phyloP scores from a whole-genome alignment of 53 echinoderm and acorn worm species.

The Echinometra lucunter region DNA sequence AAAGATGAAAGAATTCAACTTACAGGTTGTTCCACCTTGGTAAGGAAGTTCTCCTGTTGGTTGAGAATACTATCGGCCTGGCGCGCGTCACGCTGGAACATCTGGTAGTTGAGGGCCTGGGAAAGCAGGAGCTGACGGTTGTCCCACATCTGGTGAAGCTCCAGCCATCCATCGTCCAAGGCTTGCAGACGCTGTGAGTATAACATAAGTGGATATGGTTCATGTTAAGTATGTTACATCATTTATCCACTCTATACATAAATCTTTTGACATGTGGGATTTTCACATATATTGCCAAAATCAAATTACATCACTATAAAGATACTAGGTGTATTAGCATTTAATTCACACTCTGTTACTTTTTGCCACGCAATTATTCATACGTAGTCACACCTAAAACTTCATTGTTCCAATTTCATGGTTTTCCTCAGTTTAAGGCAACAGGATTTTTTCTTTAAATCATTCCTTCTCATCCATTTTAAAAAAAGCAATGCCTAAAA shows the following conservation, averaged over 20 bases:
- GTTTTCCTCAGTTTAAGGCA: neutral
- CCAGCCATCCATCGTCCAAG: slow-evolving; percentile 96
- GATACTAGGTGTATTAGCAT: too few species aligned
- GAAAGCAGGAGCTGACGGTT: slow-evolving; percentile 94
- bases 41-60: slow-evolving; percentile 99
- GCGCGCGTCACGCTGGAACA: slow-evolving; percentile 98
- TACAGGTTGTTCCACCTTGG: slow-evolving; percentile 97
- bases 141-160: slow-evolving; percentile 99
- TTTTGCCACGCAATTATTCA: neutral
- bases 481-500: neutral
- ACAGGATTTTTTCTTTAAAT: neutral
- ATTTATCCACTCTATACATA: neutral
- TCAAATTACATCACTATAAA: too few species aligned
- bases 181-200: slow-evolving; percentile 91
- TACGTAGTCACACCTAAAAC: neutral
- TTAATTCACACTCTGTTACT: too few species aligned
- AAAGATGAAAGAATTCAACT: slow-evolving; percentile 60
- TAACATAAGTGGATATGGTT: neutral
- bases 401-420: neutral
- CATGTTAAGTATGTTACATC: neutral
- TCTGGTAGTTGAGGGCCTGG: slow-evolving; percentile 99
- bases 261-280: neutral
- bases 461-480: neutral
- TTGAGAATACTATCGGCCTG: slow-evolving; percentile 95
- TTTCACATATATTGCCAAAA: neutral